Conservation (phyloP, 2,888 invertebrate genomes). For the Seira sanloemensis region DNA sequence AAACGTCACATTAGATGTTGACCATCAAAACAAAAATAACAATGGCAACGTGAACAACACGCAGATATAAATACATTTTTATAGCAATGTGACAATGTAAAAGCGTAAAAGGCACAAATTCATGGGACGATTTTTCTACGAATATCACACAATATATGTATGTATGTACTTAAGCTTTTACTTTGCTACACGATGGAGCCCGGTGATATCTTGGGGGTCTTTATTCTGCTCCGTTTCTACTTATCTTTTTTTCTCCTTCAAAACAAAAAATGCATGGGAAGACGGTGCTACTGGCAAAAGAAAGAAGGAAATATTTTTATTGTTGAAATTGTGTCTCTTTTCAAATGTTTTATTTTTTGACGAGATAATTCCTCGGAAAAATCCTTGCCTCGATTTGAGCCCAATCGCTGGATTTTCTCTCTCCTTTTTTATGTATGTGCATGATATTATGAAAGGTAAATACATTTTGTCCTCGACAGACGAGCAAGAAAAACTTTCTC, state of each 20-base stretch:
- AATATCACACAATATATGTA: no score
- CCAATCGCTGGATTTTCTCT: not conserved
- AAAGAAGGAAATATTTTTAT: not conserved
- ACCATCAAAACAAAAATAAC: not conserved
- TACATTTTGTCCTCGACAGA: not conserved
- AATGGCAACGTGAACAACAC: not conserved
- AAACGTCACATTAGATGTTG: no score
- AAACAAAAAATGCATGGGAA: not conserved
- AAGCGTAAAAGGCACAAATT: not conserved
- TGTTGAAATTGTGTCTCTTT: no score
- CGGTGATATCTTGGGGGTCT: not conserved
- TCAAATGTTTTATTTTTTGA: no score
- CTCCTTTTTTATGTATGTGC: slow-evolving; percentile 17
- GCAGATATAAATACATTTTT: not conserved
- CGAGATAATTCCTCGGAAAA: not conserved
- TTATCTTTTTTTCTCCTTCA: not conserved
- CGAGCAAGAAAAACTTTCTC: not conserved
- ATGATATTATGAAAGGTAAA: slow-evolving; percentile 8
- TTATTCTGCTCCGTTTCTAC: not conserved
- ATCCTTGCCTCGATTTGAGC: not conserved
- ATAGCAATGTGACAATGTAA: not conserved
- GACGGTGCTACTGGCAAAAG: not conserved
- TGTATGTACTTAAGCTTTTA: no score
- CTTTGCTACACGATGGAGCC: not conserved
- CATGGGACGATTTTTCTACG: not conserved